Conservation (phyloP, 2,888 invertebrate genomes). For the Chrysina gloriosa region DNA sequence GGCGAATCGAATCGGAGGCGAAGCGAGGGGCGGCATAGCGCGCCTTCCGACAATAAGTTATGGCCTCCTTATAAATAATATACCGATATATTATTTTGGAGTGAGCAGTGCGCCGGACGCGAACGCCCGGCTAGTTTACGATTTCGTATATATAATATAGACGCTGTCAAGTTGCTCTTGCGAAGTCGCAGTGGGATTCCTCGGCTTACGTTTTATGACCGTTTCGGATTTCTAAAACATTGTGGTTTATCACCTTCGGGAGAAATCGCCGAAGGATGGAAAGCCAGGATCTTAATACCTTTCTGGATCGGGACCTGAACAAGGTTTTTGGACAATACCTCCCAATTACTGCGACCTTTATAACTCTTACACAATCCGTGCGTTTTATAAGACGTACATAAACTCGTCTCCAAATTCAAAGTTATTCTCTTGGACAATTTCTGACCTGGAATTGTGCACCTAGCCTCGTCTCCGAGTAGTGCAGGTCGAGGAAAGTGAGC, state of each 20-base stretch:
- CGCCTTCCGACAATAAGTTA: constrained; percentile 62
- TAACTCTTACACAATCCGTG: too few relatives aligned
- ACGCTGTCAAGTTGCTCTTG: background rate
- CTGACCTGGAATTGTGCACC: too few relatives aligned
- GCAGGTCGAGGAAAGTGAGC: too few relatives aligned
- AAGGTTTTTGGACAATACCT: too few relatives aligned
- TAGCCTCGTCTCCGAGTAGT: too few relatives aligned
- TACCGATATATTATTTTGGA: constrained; percentile 61
- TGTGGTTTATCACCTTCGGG: background rate
- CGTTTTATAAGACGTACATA: too few relatives aligned
- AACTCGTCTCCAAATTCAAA: too few relatives aligned
- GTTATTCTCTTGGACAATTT: too few relatives aligned
- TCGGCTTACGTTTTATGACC: background rate
- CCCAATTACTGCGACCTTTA: too few relatives aligned
- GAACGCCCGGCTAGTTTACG: constrained; percentile 35
- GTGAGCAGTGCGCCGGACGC: constrained; percentile 61
- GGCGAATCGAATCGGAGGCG: background rate
- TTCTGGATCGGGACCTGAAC: too few relatives aligned
- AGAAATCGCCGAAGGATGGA: too few relatives aligned
- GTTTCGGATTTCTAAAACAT: background rate
- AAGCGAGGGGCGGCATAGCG: constrained; percentile 36
- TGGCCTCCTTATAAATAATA: constrained; percentile 63
- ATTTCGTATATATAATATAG: constrained; percentile 34
- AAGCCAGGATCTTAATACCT: too few relatives aligned
- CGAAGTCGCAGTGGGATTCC: background rate